Conservation (phyloP, 2,888 invertebrate genomes). For the Macroteleia sp. region DNA sequence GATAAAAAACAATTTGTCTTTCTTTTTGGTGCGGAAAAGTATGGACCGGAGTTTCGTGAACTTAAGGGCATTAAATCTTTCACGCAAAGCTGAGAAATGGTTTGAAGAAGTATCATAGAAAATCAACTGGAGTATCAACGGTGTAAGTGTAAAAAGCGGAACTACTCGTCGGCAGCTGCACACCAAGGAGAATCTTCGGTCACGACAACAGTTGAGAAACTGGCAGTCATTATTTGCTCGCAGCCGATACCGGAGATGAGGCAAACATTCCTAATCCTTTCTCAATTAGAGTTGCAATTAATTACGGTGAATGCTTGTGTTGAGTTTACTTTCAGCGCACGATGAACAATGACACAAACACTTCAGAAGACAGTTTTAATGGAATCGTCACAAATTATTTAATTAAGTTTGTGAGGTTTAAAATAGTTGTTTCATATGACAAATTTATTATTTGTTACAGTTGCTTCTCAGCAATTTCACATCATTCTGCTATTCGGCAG, state of each 20-base stretch:
- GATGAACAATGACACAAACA: slow-evolving; percentile 46
- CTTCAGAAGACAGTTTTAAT: slow-evolving; percentile 33
- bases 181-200: slow-evolving; percentile 33
- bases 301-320: slow-evolving; percentile 74
- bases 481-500: too few relatives aligned
- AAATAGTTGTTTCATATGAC: too few relatives aligned
- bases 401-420: too few relatives aligned
- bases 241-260: slow-evolving; percentile 47
- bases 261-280: slow-evolving; percentile 64
- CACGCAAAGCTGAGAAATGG: slow-evolving; percentile 34
- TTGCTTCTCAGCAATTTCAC: too few relatives aligned
- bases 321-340: slow-evolving; percentile 47
- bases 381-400: slow-evolving; percentile 50
- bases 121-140: slow-evolving; percentile 27
- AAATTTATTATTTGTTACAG: too few relatives aligned
- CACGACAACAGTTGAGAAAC: slow-evolving; percentile 56
- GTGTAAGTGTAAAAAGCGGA: slow-evolving; percentile 44
- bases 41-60: neutral
- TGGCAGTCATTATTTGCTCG: slow-evolving; percentile 61
- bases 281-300: slow-evolving; percentile 75
- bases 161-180: slow-evolving; percentile 36
- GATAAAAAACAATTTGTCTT: too few relatives aligned
- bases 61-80: slow-evolving; percentile 27
- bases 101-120: slow-evolving; percentile 31
- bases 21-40: too few relatives aligned